Percentiles rank a stretch among this genome's conserved stretches.
Evolutionary conservation across 2,113 vertebrate species (phyloP).

Genomic region (Ctenomys sociabilis): DNA sequence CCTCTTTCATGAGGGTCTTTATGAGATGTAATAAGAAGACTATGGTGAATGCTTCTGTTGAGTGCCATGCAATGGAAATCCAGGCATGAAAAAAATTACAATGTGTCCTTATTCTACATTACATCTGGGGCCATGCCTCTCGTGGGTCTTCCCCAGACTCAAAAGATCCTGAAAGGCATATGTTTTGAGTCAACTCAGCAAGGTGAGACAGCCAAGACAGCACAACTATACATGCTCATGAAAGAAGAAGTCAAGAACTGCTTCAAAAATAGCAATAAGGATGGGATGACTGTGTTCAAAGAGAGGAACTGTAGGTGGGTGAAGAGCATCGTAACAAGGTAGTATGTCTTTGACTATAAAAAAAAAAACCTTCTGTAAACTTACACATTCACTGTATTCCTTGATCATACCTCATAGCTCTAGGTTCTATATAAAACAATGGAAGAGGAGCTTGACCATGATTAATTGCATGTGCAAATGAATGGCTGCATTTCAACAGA

Average conservation of each 20-base stretch:
- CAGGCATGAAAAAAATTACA: not conserved
- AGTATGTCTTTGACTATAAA: not conserved
- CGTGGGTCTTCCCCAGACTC: not conserved
- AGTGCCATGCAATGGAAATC: not conserved
- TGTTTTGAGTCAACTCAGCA: not conserved
- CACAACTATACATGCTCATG: not conserved
- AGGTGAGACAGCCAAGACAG: not conserved
- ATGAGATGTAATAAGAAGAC: not conserved
- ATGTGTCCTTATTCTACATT: not conserved
- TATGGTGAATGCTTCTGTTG: not conserved
- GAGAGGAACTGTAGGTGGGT: not conserved
- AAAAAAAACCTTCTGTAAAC: not conserved
- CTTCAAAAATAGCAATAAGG: not conserved
- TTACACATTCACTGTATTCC: not conserved
- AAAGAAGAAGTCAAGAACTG: not conserved
- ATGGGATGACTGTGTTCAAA: not conserved
- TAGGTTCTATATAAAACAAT: not conserved
- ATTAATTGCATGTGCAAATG: not conserved
- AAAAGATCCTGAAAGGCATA: not conserved
- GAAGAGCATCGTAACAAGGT: not conserved
- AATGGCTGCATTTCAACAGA: not conserved
- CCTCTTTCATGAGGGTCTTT: not conserved
- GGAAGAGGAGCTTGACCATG: not conserved
- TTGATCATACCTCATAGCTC: not conserved
- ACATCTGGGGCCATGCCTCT: not conserved